Evolutionary conservation across 1,140 invertebrate species (phyloP).

Genomic region (Brachionus manjavacas): DNA sequence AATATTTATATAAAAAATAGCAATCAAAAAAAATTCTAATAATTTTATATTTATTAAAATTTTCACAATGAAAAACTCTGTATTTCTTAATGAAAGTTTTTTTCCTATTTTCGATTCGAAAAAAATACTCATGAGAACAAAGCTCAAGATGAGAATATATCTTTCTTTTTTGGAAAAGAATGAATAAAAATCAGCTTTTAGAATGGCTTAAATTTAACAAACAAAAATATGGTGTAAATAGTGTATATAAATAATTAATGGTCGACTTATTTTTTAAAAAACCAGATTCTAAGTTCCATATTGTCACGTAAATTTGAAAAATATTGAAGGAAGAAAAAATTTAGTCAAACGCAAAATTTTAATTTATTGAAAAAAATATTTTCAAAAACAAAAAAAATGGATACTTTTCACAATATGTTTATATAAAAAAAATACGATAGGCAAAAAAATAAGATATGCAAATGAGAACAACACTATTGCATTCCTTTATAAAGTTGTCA

Average conservation of each 20-base stretch:
- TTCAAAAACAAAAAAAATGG: background rate
- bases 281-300: background rate
- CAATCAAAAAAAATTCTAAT: too few species aligned
- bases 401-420: background rate
- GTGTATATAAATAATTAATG: background rate
- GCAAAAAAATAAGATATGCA: background rate
- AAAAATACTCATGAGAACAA: too few species aligned
- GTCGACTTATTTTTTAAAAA: background rate
- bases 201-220: background rate
- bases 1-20: too few species aligned
- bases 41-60: too few species aligned
- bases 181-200: background rate
- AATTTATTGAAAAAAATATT: background rate
- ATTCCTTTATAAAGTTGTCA: background rate
- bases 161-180: background rate
- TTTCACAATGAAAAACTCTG: too few species aligned
- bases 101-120: too few species aligned
- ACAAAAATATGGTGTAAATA: background rate
- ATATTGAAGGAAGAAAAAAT: background rate
- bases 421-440: background rate
- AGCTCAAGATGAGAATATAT: too few species aligned
- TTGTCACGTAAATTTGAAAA: background rate
- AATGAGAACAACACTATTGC: background rate
- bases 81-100: too few species aligned
- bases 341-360: background rate